Evolutionary conservation across 2,888 invertebrate genomes (phyloP), one percentile per base, ranked within the genome.

Genomic region (Argyresthia goedartella): DNA sequence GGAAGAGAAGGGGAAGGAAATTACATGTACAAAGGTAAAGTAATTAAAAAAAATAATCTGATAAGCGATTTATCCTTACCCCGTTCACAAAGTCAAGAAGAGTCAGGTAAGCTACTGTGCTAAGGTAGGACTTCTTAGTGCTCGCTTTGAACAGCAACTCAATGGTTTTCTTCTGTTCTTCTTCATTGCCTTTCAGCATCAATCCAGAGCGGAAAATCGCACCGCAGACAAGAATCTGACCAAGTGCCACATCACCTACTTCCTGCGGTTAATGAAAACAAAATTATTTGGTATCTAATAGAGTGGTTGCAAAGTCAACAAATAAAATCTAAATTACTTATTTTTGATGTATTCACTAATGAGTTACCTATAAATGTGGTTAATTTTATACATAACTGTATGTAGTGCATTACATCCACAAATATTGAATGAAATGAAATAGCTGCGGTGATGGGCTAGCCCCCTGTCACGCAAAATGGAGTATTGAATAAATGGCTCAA

Each of bases 241-340:
- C 94, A 16, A 91, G 88, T 36, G 89, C 88, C 49, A 92, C 88
- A 79, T 94, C 93, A 41, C 91, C 92, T 63, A 91, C 90, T 87
- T 94, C 94, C 93, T 94, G 60, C 25, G 8, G 9, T 16, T 16
- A 25, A 42, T 16, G 11, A 1, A 13, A 13, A 4, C 34, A n/a
- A 16, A 25, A 9, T 16, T 16, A 25, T 4, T 45, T 39, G 6
- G 25, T 25, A 6, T 6, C 6, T 25, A 25, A 6, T 25, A 6
- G 25, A 25, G 6, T 6, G 25, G 25, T 25, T 25, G 25, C 6
- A 25, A 25, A 25, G n/a, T 25, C 2, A 25, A 25, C 25, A 4
- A 25, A 25, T 39, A n/a, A 39, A 39, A 9, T 3, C 39, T 39
- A 39, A 39, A 39, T 39, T 4, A 4, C 8, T 39, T 39, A 39